Evolutionary conservation across 2,797 vertebrate species (phyloP).

Genomic region (Podarcis siculus): DNA sequence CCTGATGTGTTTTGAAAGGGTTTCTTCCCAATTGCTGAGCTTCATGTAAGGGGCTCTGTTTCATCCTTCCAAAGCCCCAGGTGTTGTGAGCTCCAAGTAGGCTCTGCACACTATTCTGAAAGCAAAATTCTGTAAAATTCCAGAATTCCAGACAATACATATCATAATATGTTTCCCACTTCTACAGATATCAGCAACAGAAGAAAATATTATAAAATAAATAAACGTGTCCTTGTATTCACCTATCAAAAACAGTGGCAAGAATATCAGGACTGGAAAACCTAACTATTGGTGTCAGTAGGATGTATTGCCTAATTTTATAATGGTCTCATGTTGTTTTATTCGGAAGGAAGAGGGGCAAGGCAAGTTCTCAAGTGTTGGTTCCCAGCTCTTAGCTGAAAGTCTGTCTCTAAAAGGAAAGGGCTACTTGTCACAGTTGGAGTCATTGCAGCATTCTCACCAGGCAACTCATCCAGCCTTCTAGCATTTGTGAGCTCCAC

Average conservation of each 20-base stretch:
- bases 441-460: constrained; percentile 68
- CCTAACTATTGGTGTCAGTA: background rate
- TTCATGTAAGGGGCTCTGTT: background rate
- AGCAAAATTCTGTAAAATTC: background rate
- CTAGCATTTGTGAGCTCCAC: constrained; percentile 92
- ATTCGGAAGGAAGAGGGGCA: background rate
- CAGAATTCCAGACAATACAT: background rate
- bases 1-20: background rate
- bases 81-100: background rate
- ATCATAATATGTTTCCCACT: background rate
- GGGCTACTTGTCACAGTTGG: background rate
- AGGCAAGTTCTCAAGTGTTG: background rate
- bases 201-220: too few species aligned
- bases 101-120: background rate
- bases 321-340: background rate
- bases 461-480: constrained; percentile 87
- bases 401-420: background rate
- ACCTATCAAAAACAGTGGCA: background rate
- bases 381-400: background rate
- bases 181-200: background rate
- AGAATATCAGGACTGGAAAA: background rate
- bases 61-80: background rate
- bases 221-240: background rate
- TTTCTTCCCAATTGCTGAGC: background rate
- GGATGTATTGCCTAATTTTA: background rate